These are phyloP conservation scores for Drosophila macrospina DNA, from an alignment of 2,888 invertebrate species.

Conservation along the genomic window DNA sequence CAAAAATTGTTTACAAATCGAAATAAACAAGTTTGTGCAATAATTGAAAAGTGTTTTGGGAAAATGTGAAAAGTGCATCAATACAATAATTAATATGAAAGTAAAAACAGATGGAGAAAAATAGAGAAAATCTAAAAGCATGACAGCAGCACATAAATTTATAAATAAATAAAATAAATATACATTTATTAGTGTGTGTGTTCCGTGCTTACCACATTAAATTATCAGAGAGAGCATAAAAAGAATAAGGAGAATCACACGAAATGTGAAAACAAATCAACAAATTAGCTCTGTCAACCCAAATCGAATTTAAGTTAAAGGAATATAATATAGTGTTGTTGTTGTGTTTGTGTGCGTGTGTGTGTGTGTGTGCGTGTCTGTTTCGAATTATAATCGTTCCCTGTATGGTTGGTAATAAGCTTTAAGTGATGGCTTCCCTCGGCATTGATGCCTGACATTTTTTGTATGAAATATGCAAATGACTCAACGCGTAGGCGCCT, in stretches of 20 bases:
- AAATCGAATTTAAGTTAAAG: conserved; percentile 25
- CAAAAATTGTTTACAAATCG: conserved; percentile 32
- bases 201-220: conserved; percentile 5
- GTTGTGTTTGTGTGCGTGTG: background rate
- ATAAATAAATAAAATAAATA: conserved; percentile 75
- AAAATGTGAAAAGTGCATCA: conserved; percentile 19
- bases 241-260: conserved; percentile 29
- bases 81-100: conserved; percentile 13
- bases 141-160: conserved; percentile 59
- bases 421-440: conserved; percentile 46
- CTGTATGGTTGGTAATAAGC: conserved; percentile 45
- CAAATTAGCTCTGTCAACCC: conserved; percentile 55
- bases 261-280: conserved; percentile 64
- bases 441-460: conserved; percentile 57
- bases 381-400: conserved; percentile 11
- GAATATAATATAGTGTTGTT: conserved; percentile 4
- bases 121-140: conserved; percentile 13
- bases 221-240: conserved; percentile 20
- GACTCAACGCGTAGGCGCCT: conserved; percentile 31
- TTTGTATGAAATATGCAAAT: conserved; percentile 56
- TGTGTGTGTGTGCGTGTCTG: conserved; percentile 5
- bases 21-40: conserved; percentile 4
- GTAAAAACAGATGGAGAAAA: conserved; percentile 21
- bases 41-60: conserved; percentile 10
- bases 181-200: conserved; percentile 33